These are phyloP conservation scores for Piaya cayana DNA, from an alignment of 2,113 vertebrate genomes.

Conservation along the genomic window DNA sequence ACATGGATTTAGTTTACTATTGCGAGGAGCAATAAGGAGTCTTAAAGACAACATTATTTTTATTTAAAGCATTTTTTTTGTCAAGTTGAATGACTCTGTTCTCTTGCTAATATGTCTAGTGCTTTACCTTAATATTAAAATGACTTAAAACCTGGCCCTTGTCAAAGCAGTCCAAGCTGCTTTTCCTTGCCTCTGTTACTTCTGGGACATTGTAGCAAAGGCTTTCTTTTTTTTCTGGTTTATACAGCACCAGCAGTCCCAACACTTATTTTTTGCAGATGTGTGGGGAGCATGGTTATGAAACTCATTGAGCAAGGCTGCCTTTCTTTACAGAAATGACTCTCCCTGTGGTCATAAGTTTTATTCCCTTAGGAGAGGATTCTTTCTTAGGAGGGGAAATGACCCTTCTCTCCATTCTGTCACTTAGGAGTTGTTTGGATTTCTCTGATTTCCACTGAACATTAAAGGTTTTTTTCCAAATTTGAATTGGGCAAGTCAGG, in stretches of 20 bases:
- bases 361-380: neutral
- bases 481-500: neutral
- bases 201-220: neutral
- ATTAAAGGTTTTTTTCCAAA: neutral
- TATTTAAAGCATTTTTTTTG: neutral
- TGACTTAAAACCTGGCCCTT: neutral
- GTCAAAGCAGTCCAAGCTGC: neutral
- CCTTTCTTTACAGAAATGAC: neutral
- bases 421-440: neutral
- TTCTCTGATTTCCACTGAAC: neutral
- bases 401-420: neutral
- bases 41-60: neutral
- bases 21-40: neutral
- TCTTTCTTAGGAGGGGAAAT: neutral
- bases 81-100: neutral
- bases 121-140: neutral
- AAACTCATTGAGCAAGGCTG: neutral
- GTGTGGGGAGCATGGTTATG: neutral
- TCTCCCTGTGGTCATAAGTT: neutral
- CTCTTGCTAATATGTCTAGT: neutral
- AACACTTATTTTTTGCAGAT: neutral
- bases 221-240: neutral
- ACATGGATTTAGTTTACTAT: neutral
- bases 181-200: neutral
- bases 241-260: neutral